A percentile compares a stretch with the other conserved stretches of the same genome.
These are phyloP conservation scores for Mythimna ferrago DNA, from an alignment of 2,888 invertebrate genomes.

Conservation along the genomic window DNA sequence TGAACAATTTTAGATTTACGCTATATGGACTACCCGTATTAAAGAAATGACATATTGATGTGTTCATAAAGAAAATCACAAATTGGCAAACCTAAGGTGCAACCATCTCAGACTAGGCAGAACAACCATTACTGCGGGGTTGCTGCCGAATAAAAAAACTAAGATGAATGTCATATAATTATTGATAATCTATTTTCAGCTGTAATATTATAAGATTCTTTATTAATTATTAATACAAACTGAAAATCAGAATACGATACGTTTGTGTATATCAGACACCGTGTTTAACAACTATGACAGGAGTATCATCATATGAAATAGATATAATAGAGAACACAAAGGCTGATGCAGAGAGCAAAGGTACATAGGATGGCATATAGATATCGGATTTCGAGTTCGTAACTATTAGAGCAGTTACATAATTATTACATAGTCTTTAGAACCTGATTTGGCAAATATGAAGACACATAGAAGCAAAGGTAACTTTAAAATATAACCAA, in stretches of 20 bases:
- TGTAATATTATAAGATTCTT: not conserved
- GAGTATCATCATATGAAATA: not conserved
- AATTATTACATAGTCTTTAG: not conserved
- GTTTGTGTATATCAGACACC: too few relatives aligned
- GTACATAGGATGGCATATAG: not conserved
- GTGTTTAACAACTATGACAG: too few relatives aligned
- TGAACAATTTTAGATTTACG: not conserved
- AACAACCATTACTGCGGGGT: not conserved
- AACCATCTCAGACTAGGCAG: not conserved
- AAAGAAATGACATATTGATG: not conserved
- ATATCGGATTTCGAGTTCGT: conserved; percentile 11
- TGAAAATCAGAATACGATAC: not conserved
- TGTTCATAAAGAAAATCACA: not conserved
- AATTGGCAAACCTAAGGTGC: not conserved
- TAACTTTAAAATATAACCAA: too few relatives aligned
- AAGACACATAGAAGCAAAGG: too few relatives aligned
- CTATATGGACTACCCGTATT: not conserved
- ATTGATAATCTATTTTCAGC: not conserved
- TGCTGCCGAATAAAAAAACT: not conserved
- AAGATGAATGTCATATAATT: not conserved
- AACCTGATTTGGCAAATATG: not conserved
- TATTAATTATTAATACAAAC: not conserved
- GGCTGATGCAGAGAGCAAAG: not conserved
- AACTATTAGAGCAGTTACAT: not conserved
- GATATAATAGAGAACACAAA: not conserved